These are phyloP conservation scores for Phengaris arion DNA, from an alignment of 2,888 invertebrate genomes.

Conservation along the genomic window DNA sequence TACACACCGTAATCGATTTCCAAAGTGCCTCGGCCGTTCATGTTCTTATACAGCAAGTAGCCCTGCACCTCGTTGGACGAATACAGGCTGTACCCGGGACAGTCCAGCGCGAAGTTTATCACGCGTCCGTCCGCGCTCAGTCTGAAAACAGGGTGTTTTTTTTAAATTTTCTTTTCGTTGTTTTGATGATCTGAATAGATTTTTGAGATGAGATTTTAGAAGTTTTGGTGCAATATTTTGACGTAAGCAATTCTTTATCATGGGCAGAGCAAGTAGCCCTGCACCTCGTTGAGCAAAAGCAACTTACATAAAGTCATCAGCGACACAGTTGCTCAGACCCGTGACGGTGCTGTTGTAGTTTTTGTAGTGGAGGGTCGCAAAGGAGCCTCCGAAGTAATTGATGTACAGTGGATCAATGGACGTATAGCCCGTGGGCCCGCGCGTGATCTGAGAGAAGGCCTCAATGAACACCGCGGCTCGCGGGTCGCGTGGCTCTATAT, in stretches of 20 bases:
- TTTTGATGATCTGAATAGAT: not conserved
- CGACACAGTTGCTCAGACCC: not conserved
- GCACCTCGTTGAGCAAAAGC: not conserved
- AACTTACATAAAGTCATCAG: constrained; percentile 14
- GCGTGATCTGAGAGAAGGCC: not conserved
- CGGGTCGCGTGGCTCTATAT: not conserved
- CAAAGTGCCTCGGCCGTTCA: constrained; percentile 19
- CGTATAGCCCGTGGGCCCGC: not conserved
- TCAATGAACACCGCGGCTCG: constrained; percentile 11
- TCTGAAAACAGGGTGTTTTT: not conserved
- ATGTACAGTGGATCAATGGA: constrained; percentile 8
- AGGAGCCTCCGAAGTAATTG: constrained; percentile 3
- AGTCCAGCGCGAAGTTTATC: constrained; percentile 10
- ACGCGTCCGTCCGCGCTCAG: constrained; percentile 1
- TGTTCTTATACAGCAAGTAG: constrained; percentile 14
- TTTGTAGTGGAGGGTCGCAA: constrained; percentile 17
- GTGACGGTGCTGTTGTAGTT: constrained; percentile 20
- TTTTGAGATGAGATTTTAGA: not conserved
- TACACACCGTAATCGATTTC: constrained; percentile 24
- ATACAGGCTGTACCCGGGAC: not conserved
- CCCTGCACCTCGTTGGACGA: constrained; percentile 19
- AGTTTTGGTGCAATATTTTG: too few relatives aligned
- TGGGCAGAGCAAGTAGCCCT: too few relatives aligned
- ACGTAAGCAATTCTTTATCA: too few relatives aligned
- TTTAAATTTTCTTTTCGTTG: not conserved